These are phyloP conservation scores for Crotophaga sulcirostris DNA, from an alignment of 2,113 vertebrate species.

Conservation along the genomic window DNA sequence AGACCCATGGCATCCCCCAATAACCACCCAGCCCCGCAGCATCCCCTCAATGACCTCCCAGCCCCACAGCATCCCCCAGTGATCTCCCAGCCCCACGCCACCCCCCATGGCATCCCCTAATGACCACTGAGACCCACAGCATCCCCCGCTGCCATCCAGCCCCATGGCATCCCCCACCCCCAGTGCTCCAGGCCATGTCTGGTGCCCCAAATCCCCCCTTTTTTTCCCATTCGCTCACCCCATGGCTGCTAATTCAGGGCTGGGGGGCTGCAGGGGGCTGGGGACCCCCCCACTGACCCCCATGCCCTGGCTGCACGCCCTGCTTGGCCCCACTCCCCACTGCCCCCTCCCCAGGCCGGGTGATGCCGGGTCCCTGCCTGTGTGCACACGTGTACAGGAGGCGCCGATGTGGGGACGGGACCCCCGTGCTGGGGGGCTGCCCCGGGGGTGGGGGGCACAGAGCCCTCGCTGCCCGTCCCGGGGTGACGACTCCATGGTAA, in stretches of 20 bases:
- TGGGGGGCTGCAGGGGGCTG: not conserved
- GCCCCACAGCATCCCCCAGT: no score
- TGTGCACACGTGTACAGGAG: not conserved
- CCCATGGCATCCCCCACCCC: fast-evolving
- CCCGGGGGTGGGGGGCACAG: not conserved
- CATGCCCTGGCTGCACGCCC: not conserved
- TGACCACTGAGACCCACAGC: no score
- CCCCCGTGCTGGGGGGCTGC: not conserved
- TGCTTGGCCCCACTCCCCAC: not conserved
- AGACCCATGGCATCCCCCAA: not conserved
- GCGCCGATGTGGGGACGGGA: not conserved
- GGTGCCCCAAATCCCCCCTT: not conserved
- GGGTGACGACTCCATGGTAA: constrained; percentile 20
- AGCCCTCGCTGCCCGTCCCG: not conserved
- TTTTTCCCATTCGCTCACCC: not conserved
- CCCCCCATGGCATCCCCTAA: no score
- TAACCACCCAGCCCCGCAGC: no score
- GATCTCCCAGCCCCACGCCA: no score
- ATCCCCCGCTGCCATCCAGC: not conserved
- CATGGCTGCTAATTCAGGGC: not conserved
- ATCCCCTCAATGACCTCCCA: no score
- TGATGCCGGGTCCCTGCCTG: not conserved
- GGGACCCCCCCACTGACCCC: not conserved
- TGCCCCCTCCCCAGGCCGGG: not conserved
- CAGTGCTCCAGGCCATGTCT: not conserved